A percentile compares a stretch with the other conserved stretches of the same genome.
These are phyloP conservation scores for Seriola dumerili DNA, from an alignment of 2,113 vertebrate species.

Conservation along the genomic window DNA sequence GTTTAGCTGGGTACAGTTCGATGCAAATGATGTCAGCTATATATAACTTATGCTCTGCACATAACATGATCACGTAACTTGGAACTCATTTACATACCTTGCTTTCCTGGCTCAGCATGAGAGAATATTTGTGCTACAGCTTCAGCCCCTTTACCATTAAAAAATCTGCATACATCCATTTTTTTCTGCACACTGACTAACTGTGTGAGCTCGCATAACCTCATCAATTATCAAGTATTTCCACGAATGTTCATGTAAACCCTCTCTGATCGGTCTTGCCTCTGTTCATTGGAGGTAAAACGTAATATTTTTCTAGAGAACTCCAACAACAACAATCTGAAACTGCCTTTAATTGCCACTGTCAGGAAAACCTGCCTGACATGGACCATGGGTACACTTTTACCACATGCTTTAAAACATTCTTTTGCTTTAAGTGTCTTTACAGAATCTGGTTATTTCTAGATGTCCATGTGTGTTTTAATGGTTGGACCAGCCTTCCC, in stretches of 20 bases:
- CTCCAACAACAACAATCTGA: no score
- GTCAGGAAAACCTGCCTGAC: background rate
- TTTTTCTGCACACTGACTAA: background rate
- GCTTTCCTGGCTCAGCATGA: no score
- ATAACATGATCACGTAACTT: background rate
- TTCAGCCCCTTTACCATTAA: background rate
- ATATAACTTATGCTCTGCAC: background rate
- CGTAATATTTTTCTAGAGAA: no score
- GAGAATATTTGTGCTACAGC: no score
- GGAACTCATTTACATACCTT: background rate
- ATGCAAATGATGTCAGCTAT: no score
- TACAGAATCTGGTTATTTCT: conserved; percentile 47
- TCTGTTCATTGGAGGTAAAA: no score
- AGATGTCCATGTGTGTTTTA: conserved; percentile 55
- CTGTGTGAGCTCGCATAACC: background rate
- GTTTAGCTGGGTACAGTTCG: no score
- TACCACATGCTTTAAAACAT: conserved; percentile 1
- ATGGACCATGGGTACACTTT: background rate
- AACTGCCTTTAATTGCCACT: no score
- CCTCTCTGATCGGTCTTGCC: no score
- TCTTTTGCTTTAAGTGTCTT: conserved; percentile 15
- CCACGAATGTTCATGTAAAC: no score
- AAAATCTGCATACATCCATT: background rate
- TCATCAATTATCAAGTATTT: no score
- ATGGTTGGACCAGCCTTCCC: conserved; percentile 54